A percentile compares a stretch with the other conserved stretches of the same genome.
These are phyloP conservation scores for Pantala flavescens DNA, from an alignment of 1,140 invertebrate genomes.

Conservation along the genomic window DNA sequence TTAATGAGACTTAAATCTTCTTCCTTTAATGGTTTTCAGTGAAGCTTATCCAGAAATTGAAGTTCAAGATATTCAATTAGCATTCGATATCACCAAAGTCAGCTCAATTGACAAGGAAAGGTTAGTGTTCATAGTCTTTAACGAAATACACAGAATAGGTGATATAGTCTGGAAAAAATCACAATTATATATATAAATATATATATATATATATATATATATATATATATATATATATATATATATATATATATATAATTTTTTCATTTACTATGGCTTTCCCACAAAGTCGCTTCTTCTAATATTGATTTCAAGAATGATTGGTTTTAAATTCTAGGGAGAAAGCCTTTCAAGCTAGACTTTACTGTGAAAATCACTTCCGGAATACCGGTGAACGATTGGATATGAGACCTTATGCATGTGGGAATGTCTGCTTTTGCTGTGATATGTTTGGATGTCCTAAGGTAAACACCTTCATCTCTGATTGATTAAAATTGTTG, in stretches of 20 bases:
- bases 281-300: too few species aligned
- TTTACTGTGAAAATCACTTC: constrained; percentile 70
- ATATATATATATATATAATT: too few species aligned
- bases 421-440: constrained; percentile 47
- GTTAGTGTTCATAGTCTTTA: constrained; percentile 31
- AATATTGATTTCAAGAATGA: too few species aligned
- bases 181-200: too few species aligned
- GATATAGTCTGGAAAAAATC: too few species aligned
- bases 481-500: neutral
- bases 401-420: constrained; percentile 60
- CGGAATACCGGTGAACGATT: constrained; percentile 57
- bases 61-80: constrained; percentile 77
- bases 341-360: constrained; percentile 63
- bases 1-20: too few species aligned
- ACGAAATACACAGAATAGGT: too few species aligned
- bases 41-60: constrained; percentile 77
- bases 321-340: constrained; percentile 39
- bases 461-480: constrained; percentile 25
- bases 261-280: too few species aligned
- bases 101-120: constrained; percentile 63
- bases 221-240: too few species aligned
- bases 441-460: constrained; percentile 35
- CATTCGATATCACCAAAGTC: constrained; percentile 76
- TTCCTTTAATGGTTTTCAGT: constrained; percentile 43
- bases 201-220: too few species aligned